A percentile compares a stretch with the other conserved stretches of the same genome.
Evolutionary conservation across 2,888 invertebrate genomes (phyloP).

Genomic region (Steinernema hermaphroditum): DNA sequence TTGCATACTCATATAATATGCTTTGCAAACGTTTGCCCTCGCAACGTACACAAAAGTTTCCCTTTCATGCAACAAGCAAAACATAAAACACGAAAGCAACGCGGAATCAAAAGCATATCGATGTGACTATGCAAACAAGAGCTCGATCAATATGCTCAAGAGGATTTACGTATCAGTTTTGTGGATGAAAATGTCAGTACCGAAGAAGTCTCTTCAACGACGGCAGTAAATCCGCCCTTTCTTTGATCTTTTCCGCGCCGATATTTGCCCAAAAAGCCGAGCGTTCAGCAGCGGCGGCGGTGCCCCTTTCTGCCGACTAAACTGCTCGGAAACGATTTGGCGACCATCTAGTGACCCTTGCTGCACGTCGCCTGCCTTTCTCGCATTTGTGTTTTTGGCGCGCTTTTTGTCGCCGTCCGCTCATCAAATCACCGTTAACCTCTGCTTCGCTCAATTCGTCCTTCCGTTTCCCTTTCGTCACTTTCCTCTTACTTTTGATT

Average conservation of each 20-base stretch:
- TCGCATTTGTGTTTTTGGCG: slow-evolving; percentile 21
- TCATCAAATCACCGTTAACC: background rate
- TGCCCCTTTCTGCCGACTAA: background rate
- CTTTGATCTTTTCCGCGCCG: slow-evolving; percentile 11
- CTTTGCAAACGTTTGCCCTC: too few relatives aligned
- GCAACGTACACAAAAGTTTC: too few relatives aligned
- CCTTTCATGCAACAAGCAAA: background rate
- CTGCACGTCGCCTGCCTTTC: background rate
- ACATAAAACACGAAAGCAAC: background rate
- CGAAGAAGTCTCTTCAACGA: background rate
- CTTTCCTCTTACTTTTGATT: too few relatives aligned
- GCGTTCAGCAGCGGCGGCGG: slow-evolving; percentile 14
- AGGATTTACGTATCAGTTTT: background rate
- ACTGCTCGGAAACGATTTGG: slow-evolving; percentile 10
- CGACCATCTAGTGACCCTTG: slow-evolving; percentile 18
- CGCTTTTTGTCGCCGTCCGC: slow-evolving; percentile 25
- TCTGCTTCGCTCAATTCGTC: background rate
- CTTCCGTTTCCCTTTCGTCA: background rate
- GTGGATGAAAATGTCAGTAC: background rate
- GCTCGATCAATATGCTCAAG: background rate
- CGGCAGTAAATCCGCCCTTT: background rate
- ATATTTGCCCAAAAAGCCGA: slow-evolving; percentile 26
- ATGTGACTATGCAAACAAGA: background rate
- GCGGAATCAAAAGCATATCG: background rate
- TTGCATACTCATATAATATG: too few relatives aligned